Percentiles rank a stretch among this genome's conserved stretches.
Conservation (phyloP, 2,797 vertebrate genomes). For the Dendrocincla fuliginosa region DNA sequence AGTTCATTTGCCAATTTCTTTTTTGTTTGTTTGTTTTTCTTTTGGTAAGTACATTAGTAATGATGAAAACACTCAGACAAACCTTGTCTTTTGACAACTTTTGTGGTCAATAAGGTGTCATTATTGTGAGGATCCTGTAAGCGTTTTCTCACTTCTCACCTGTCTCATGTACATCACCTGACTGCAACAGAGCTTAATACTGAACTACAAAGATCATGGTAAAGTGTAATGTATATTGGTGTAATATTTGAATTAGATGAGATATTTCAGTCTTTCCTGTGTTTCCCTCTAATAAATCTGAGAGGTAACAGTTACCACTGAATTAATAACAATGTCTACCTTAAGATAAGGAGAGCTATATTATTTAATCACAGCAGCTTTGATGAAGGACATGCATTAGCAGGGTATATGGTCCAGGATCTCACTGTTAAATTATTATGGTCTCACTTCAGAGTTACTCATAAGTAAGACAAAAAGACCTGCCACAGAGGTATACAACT, state of each 20-base stretch:
- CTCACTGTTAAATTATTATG: not conserved
- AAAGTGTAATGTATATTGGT: not conserved
- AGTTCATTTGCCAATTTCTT: not conserved
- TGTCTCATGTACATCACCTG: not conserved
- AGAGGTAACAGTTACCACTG: not conserved
- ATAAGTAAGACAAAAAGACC: not conserved
- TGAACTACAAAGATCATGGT: not conserved
- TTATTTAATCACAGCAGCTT: not conserved
- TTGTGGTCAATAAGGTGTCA: not conserved
- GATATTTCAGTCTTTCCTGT: not conserved
- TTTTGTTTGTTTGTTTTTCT: not conserved
- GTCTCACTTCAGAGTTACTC: not conserved
- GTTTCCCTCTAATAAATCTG: not conserved
- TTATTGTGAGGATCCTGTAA: not conserved
- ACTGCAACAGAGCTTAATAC: not conserved
- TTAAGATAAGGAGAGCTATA: not conserved
- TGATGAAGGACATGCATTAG: not conserved
- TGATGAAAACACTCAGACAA: not conserved
- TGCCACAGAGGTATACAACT: not conserved
- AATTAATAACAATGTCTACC: not conserved
- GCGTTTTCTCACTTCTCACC: not conserved
- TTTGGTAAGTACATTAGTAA: not conserved
- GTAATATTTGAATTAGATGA: not conserved
- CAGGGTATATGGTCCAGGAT: not conserved
- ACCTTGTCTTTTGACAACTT: not conserved